These are phyloP conservation scores for Geopemphigus sp. DNA, from an alignment of 1,140 invertebrate species.

Conservation along the genomic window DNA sequence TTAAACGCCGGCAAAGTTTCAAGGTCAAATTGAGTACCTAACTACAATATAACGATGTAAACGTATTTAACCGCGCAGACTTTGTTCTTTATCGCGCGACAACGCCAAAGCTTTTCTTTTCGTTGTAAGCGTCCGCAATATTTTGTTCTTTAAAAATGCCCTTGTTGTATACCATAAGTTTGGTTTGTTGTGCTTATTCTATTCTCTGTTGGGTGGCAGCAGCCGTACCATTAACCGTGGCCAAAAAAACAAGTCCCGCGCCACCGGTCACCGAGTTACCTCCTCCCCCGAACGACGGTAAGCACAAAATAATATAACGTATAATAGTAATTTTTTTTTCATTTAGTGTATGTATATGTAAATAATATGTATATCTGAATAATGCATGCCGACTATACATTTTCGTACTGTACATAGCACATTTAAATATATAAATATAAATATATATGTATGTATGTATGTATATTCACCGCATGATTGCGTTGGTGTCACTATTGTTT, in stretches of 20 bases:
- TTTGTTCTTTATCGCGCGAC: background rate
- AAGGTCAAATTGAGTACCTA: constrained; percentile 1
- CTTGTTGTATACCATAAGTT: constrained; percentile 46
- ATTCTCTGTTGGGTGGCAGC: constrained; percentile 49
- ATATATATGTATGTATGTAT: too few relatives aligned
- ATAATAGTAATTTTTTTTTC: constrained; percentile 27
- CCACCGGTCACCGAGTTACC: constrained; percentile 50
- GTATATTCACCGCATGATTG: constrained; percentile 23
- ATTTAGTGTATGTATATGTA: background rate
- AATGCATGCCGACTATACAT: constrained; percentile 27
- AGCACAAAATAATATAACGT: constrained; percentile 50
- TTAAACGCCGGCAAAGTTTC: background rate
- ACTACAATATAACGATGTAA: background rate
- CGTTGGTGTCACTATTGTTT: constrained; percentile 5
- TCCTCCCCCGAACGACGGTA: constrained; percentile 52
- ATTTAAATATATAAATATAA: background rate
- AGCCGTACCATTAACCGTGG: constrained; percentile 48
- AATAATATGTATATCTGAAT: background rate
- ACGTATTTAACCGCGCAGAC: constrained; percentile 15
- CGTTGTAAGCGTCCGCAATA: constrained; percentile 40
- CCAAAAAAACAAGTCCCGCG: constrained; percentile 49
- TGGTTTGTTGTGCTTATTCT: constrained; percentile 48
- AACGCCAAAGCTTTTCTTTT: background rate
- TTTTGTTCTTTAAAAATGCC: constrained; percentile 32
- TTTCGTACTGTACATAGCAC: constrained; percentile 20